A percentile compares a stretch with the other conserved stretches of the same genome.
These are phyloP conservation scores for Danio tinwini DNA, from an alignment of 2,797 vertebrate genomes.

Conservation along the genomic window DNA sequence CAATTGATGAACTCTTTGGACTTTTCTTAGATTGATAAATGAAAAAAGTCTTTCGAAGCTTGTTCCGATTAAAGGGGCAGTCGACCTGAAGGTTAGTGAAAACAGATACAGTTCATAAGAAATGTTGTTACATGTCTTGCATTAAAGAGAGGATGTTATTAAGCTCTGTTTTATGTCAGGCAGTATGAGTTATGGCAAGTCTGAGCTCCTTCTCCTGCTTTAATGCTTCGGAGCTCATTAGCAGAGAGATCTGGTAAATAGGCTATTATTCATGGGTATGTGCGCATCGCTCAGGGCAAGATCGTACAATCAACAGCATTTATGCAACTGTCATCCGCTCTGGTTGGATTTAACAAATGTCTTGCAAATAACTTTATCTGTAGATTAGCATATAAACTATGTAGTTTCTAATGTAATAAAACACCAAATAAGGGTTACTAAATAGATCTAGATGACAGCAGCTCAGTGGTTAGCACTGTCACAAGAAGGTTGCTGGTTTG, in stretches of 20 bases:
- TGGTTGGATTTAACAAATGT: slow-evolving; percentile 15
- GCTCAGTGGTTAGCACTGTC: too few species aligned
- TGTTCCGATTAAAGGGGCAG: slow-evolving; percentile 66
- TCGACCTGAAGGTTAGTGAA: slow-evolving; percentile 73
- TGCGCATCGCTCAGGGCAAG: slow-evolving; percentile 19
- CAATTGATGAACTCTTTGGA: slow-evolving; percentile 71
- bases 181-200: slow-evolving; percentile 66
- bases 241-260: slow-evolving; percentile 33
- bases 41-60: slow-evolving; percentile 63
- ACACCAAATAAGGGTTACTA: neutral
- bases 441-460: neutral
- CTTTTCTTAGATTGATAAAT: slow-evolving; percentile 75
- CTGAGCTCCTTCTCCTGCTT: slow-evolving; percentile 6
- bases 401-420: neutral
- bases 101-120: slow-evolving; percentile 74
- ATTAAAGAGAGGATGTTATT: slow-evolving; percentile 68
- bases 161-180: slow-evolving; percentile 67
- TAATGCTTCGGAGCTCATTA: slow-evolving; percentile 36
- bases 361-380: neutral
- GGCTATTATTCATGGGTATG: slow-evolving; percentile 29
- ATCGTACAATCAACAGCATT: neutral
- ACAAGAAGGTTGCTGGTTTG: too few species aligned
- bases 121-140: slow-evolving; percentile 76
- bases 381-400: neutral
- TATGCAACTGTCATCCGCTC: neutral